Evolutionary conservation across 1,140 invertebrate species (phyloP).

Genomic region (Caenorhabditis tropicalis): DNA sequence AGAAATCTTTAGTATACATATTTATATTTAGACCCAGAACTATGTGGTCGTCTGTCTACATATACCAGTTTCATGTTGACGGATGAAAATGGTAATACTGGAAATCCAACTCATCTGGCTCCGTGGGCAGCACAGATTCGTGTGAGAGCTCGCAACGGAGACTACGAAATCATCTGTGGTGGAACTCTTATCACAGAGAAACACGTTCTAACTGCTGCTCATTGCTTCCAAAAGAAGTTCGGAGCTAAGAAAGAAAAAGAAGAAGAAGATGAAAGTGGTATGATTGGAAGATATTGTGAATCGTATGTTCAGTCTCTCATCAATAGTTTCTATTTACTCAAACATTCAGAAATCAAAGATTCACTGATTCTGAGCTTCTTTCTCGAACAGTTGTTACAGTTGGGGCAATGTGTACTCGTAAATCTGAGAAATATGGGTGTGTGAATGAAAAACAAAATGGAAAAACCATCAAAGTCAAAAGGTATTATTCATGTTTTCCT

Average conservation of each 20-base stretch:
- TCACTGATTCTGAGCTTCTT: neutral
- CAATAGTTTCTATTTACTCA: no score
- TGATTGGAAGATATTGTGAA: constrained; percentile 24
- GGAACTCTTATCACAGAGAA: neutral
- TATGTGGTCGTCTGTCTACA: constrained; percentile 12
- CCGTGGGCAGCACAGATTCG: constrained; percentile 24
- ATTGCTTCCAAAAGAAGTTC: constrained; percentile 22
- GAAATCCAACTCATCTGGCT: constrained; percentile 33
- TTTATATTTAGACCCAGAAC: neutral
- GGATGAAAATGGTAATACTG: neutral
- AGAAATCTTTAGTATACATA: neutral
- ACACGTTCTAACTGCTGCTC: constrained; percentile 6
- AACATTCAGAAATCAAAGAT: neutral
- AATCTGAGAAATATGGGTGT: neutral
- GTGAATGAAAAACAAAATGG: constrained; percentile 25
- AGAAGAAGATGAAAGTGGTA: constrained; percentile 13
- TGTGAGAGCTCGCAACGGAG: neutral
- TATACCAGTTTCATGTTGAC: constrained; percentile 24
- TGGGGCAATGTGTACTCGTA: constrained; percentile 22
- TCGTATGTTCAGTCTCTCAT: no score
- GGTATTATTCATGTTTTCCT: no score
- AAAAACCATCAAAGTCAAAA: neutral
- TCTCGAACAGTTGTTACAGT: neutral
- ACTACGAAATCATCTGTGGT: constrained; percentile 7
- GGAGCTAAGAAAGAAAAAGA: neutral